Percentiles rank a stretch among this genome's conserved stretches.
Evolutionary conservation across 2,113 vertebrate species (phyloP).

Genomic region (Callocephalon fimbriatum): DNA sequence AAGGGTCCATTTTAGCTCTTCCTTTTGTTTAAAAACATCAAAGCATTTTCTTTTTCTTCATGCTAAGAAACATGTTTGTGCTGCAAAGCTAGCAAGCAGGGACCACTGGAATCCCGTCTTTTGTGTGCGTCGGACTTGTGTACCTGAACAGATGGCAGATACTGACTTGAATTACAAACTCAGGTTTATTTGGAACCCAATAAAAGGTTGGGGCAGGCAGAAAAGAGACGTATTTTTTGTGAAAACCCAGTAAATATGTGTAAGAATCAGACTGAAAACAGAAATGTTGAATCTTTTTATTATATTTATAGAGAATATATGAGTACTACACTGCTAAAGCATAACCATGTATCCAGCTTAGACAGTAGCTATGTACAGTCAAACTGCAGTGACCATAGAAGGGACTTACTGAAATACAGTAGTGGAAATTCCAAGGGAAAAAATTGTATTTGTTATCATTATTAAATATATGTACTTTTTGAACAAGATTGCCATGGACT

Average conservation of each 20-base stretch:
- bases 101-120: background rate
- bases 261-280: conserved; percentile 45
- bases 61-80: background rate
- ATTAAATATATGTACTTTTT: conserved; percentile 72
- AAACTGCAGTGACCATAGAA: background rate
- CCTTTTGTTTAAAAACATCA: background rate
- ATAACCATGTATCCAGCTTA: conserved; percentile 3
- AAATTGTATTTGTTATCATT: conserved; percentile 59
- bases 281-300: conserved; percentile 59
- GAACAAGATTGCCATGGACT: conserved; percentile 62
- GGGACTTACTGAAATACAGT: background rate
- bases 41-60: background rate
- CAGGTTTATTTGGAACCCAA: conserved; percentile 61
- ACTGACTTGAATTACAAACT: conserved; percentile 62
- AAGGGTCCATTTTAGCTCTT: background rate
- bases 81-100: background rate
- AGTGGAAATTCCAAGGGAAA: background rate
- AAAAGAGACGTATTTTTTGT: conserved; percentile 26
- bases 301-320: conserved; percentile 71
- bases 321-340: conserved; percentile 42
- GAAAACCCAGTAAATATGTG: conserved; percentile 54
- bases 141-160: background rate
- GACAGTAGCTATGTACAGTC: conserved; percentile 35
- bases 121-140: background rate
- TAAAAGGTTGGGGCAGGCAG: conserved; percentile 18